Base-by-base conservation (phyloP, 2,797 vertebrate species). In the Clarias platycephalus region DNA sequence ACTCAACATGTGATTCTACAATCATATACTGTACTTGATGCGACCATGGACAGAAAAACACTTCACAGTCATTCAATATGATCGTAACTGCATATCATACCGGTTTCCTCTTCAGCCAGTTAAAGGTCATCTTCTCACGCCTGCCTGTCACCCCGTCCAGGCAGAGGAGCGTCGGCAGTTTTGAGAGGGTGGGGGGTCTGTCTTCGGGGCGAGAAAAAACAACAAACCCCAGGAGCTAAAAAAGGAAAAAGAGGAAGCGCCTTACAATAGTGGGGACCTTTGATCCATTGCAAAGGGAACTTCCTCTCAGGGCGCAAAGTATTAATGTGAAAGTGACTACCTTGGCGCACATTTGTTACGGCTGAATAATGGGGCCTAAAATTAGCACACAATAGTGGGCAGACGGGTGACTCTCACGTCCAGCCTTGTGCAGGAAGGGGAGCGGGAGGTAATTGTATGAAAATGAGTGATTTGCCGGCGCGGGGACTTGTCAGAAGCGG, bases 231-330 rank as follows among this genome's bases (percentile, higher is more conserved):
- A 92, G 94, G 93, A 94, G 96, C 97, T 97, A 97, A 96, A 97
- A 95, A 91, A 92, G 91, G 93, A 95, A 94, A 95, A 92, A 96
- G 96, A 96, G 97, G 97, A 98, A 97, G 95, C 78, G 82, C 88
- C 93, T 96, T 94, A 98, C 97, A 98, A 98, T 98, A 96, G 97
- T 95, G 91, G 91, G 91, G 94, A 96, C 96, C 97, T 98, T 94
- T 98, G 97, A 97, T 96, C 96, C 94, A 91, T 89, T 94, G 95
- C 93, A 91, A 92, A 91, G 92, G 93, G 93, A 95, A 94, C 94
- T 94, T 95, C 94, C 93, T 79, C 84, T 84, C 31, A 84, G 91
- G 92, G 94, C 92, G 93, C 92, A 92, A 92, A 93, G 93, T 94
- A 93, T 93, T 95, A 94, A 95, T 94, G 95, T 95, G 95, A 96